phyloP scores from a whole-genome alignment of 2,888 invertebrate species.

The Beris chalybata region DNA sequence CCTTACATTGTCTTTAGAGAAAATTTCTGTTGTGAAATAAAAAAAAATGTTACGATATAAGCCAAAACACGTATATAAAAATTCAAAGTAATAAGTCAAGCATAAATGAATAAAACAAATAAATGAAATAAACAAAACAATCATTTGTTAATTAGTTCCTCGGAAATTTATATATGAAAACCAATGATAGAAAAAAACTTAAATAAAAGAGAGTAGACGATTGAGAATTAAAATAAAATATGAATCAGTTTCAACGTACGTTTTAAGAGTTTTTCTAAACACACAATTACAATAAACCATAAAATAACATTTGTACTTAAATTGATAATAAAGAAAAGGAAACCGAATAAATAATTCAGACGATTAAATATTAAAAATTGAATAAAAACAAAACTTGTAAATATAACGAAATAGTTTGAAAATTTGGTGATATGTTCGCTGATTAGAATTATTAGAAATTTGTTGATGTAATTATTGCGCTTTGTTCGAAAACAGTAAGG shows the following conservation, averaged over 20 bases:
- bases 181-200: slow-evolving; percentile 3
- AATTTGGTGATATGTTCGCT: too few relatives aligned
- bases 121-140: slow-evolving; percentile 36
- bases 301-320: slow-evolving; percentile 30
- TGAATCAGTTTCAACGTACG: slow-evolving; percentile 4
- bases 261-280: slow-evolving; percentile 26
- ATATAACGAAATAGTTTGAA: too few relatives aligned
- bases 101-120: not conserved
- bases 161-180: slow-evolving; percentile 36
- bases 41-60: slow-evolving; percentile 13
- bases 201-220: slow-evolving; percentile 6
- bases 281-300: slow-evolving; percentile 17
- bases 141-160: slow-evolving; percentile 41
- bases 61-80: slow-evolving; percentile 19
- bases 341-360: not conserved
- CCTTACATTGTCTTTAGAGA: too few relatives aligned
- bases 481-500: too few relatives aligned
- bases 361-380: too few relatives aligned
- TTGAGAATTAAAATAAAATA: not conserved
- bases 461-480: too few relatives aligned
- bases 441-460: too few relatives aligned
- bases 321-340: slow-evolving; percentile 8
- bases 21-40: slow-evolving; percentile 18
- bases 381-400: too few relatives aligned
- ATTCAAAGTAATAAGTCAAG: not conserved